Base-by-base conservation (phyloP, 2,888 invertebrate genomes). In the Matsumyia berberina region DNA sequence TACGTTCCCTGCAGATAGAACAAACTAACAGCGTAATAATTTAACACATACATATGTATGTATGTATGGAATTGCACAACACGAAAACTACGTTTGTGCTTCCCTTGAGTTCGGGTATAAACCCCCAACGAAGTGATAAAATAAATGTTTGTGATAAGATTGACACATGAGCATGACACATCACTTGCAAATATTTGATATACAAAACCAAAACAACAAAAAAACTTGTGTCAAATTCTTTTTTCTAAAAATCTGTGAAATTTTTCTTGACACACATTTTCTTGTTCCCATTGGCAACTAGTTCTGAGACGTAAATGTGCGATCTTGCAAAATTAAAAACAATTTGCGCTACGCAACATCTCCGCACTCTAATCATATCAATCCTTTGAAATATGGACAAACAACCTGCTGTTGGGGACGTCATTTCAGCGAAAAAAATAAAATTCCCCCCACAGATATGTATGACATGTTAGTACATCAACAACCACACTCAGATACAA, bases 121-220 rank as follows among this genome's bases (percentile, higher is more conserved):
- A 67, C 70, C 70, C 70, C 70, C 70, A 57, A n/a, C 70, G 37
- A 70, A 70, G 35, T 70, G 58, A 70, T 58, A 70, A 70, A 46
- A 49, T 29, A 12, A 19, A 51, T 9, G 7, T 46, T 9, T 37
- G 17, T 46, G 46, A 70, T 58, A 70, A 35, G 33, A 33, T n/a
- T 33, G 39, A n/a, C 5, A 35, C 35, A 35, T n/a, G 24, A 66
- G 37, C 6, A 11, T 49, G 35, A 33, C 46, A n/a, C 19, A 49
- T 9, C 73, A 62, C 44, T 44, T 11, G 15, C 62, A 15, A 39
- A 64, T 11, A 35, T 24, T 19, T 64, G 33, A 17, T 44, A 33
- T 44, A 51, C 17, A 62, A 49, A 39, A 51, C 31, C 39, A 15
- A 17, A 8, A 39, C 15, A 57, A 44, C 31, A 17, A 17, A 46